Conservation (phyloP, 2,888 invertebrate species). For the Scaptomyza reducta region DNA sequence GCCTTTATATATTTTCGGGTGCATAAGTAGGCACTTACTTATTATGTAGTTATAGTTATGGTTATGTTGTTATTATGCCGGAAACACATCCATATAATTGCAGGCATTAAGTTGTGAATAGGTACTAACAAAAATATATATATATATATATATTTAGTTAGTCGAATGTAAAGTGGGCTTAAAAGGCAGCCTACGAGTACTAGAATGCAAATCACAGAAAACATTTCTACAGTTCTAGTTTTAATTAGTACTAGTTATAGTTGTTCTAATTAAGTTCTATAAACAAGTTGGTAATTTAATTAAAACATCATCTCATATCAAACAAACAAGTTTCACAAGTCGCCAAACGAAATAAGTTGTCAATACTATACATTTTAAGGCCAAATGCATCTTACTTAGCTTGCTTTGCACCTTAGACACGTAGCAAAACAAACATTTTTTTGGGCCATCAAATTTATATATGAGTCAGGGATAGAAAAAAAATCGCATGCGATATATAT, state of each 20-base stretch:
- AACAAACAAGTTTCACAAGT: conserved; percentile 43
- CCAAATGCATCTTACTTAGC: conserved; percentile 6
- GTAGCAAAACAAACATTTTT: conserved; percentile 19
- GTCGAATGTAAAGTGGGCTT: conserved; percentile 10
- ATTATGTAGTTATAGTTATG: conserved; percentile 26
- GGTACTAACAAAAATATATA: background rate
- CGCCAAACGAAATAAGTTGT: conserved; percentile 10
- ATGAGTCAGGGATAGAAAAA: conserved; percentile 24
- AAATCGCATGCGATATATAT: conserved; percentile 18
- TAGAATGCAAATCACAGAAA: conserved; percentile 43
- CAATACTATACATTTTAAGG: conserved; percentile 26
- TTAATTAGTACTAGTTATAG: conserved; percentile 18
- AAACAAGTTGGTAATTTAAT: conserved; percentile 42
- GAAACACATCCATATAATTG: conserved; percentile 62
- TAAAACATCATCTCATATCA: conserved; percentile 46
- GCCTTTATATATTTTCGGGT: conserved; percentile 26
- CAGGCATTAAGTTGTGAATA: conserved; percentile 33
- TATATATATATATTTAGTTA: conserved; percentile 2
- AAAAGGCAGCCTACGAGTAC: conserved; percentile 29
- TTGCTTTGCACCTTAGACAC: conserved; percentile 46
- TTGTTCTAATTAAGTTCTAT: background rate
- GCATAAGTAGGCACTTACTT: conserved; percentile 29
- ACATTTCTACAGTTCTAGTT: conserved; percentile 6
- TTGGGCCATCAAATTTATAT: conserved; percentile 25
- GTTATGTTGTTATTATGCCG: conserved; percentile 60